Base-by-base conservation (phyloP, 2,888 invertebrate species). In the Rugalucina vietnamica region DNA sequence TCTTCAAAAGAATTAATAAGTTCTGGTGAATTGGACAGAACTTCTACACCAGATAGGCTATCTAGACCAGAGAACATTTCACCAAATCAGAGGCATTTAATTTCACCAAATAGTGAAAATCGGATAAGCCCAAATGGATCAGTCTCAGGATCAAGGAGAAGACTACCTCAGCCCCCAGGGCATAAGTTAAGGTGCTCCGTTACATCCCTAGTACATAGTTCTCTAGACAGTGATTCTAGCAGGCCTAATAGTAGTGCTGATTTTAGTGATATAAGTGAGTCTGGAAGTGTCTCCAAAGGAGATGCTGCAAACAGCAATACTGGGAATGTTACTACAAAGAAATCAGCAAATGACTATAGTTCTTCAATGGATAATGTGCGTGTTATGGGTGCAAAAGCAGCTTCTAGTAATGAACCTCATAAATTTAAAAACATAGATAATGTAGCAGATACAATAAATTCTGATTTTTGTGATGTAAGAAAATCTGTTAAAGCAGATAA, bases 171-270 rank as follows among this genome's bases (percentile, higher is more conserved):
- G 8, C 65, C 65, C 18, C 65, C 65, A 34, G 32, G 24, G 21
- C 65, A 65, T 4, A 65, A 18, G 34, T 18, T 65, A 65, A 3
- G 65, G 32, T 65, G 65, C 65, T 65, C 65, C 21, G 57, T 57
- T 24, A 57, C 57, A 57, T 27, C 57, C 5, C 29, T 57, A 8
- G 65, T 65, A 34, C 65, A 65, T 65, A 65, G 34, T 65, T 65
- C 65, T 29, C 14, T 65, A 29, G 65, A 65, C 4, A 65, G 65
- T 65, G 65, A 65, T 34, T 65, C 65, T 14, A 65, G 65, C 21
- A 65, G 65, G 34, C 65, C 65, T 10, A 65, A 65, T 18, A 65
- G 65, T n/a, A 65, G 65, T 65, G 65, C 65, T 21, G 65, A 65
- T 32, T 34, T 65, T 24, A 65, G 65, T 65, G 65, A 65, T 34